Evolutionary conservation across 2,113 vertebrate genomes (phyloP).

Genomic region (Elephas maximus): DNA sequence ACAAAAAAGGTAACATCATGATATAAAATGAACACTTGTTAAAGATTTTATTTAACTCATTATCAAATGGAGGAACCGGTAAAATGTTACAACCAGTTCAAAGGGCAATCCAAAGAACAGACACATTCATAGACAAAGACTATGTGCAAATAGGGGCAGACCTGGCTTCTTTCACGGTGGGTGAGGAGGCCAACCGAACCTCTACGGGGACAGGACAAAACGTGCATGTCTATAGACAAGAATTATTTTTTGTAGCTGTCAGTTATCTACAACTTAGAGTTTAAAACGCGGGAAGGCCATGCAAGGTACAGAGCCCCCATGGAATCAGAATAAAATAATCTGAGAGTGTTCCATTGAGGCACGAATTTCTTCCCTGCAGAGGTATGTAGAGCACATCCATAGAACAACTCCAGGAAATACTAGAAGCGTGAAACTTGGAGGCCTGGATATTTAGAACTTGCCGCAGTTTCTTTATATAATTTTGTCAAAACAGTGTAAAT

Average conservation of each 20-base stretch:
- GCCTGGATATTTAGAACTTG: background rate
- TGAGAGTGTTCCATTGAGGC: background rate
- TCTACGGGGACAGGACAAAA: background rate
- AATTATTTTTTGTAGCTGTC: background rate
- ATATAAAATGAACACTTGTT: background rate
- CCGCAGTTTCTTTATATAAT: background rate
- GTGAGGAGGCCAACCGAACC: background rate
- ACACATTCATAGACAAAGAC: slow-evolving; percentile 18
- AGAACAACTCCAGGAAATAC: slow-evolving; percentile 15
- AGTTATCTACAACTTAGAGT: background rate
- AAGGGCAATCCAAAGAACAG: slow-evolving; percentile 9
- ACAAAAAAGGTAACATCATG: background rate
- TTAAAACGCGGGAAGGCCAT: background rate
- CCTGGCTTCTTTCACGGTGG: background rate
- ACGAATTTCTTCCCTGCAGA: background rate
- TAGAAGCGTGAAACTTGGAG: background rate
- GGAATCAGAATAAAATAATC: slow-evolving; percentile 24
- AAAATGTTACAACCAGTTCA: background rate
- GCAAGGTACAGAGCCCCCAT: background rate
- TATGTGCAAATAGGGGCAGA: background rate
- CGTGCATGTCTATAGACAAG: background rate
- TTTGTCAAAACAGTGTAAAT: background rate
- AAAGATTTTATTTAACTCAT: slow-evolving; percentile 43
- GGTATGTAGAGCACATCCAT: background rate
- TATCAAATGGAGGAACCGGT: background rate